Base-by-base conservation (phyloP, 2,888 invertebrate genomes). In the Idaea dimidiata region DNA sequence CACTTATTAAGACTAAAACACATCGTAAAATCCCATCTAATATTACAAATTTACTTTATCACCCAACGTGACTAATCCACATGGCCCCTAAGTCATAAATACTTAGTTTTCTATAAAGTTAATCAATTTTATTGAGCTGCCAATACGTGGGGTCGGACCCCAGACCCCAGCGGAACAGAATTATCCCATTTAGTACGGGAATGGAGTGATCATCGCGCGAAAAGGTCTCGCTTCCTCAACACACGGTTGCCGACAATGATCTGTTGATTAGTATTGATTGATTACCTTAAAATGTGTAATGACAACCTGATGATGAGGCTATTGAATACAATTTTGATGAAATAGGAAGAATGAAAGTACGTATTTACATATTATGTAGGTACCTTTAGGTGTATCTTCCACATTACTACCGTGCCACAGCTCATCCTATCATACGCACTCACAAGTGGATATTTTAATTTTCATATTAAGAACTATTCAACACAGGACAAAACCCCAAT, bases 141-240 rank as follows among this genome's bases (percentile, higher is more conserved):
- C 85, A 78, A 86, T 84, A 84, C 75, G 81, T 78, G 89, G 71
- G 89, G 89, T 83, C 85, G 83, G 84, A 43, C 43, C 43, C 43
- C 43, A 43, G 43, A 80, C 90, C 90, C 91, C 83, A 76, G 77
- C 84, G 89, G 89, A 90, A 88, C 88, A 66, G 71, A 84, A 87
- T 91, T 87, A 89, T 88, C 78, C 83, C 78, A 88, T 90, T 88
- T 85, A 68, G 75, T 68, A 81, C 88, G 80, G 91, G 91, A 91
- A 88, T 86, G 81, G 75, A 78, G 77, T 81, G 79, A 89, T 88
- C 86, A 85, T 77, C 88, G 87, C 88, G 91, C 90, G 88, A 89
- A 89, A 83, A 85, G 75, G 70, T 72, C 65, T 66, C 74, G 79
- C 88, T 88, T 89, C 89, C 91, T 89, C 72, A 65, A 76, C 81